Evolutionary conservation across 2,888 invertebrate genomes (phyloP).

Genomic region (Drosophila robusta): DNA sequence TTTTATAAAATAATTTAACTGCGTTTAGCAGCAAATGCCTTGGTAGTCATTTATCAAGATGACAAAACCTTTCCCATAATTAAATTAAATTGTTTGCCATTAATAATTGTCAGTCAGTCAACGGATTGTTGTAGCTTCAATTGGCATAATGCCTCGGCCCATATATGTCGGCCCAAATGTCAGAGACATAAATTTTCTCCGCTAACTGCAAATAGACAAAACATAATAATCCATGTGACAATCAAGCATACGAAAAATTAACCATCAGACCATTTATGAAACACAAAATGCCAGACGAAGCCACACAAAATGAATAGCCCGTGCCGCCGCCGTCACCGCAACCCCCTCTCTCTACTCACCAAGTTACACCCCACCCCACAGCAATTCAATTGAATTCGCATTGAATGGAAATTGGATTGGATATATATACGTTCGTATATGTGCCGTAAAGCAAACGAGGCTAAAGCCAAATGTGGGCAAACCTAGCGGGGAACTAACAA

Average conservation of each 20-base stretch:
- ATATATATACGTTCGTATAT: constrained; percentile 16
- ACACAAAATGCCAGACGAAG: constrained; percentile 68
- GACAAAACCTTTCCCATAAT: constrained; percentile 68
- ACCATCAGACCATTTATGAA: constrained; percentile 77
- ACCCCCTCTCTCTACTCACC: neutral
- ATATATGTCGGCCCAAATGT: constrained; percentile 75
- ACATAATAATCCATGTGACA: constrained; percentile 77
- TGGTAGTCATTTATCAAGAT: constrained; percentile 43
- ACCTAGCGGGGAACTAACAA: constrained; percentile 21
- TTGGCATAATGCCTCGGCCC: constrained; percentile 55
- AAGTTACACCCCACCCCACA: constrained; percentile 3
- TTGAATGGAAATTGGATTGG: constrained; percentile 76
- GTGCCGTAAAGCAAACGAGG: constrained; percentile 55
- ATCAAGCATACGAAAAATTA: constrained; percentile 68
- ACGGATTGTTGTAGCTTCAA: constrained; percentile 39
- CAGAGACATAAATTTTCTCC: constrained; percentile 65
- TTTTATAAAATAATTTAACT: constrained; percentile 26
- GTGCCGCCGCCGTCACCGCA: neutral
- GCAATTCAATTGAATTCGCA: constrained; percentile 76
- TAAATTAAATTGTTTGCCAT: constrained; percentile 75
- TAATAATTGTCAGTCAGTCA: constrained; percentile 70
- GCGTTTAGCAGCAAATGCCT: constrained; percentile 24
- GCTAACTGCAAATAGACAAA: constrained; percentile 42
- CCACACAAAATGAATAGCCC: constrained; percentile 52
- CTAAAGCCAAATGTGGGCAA: constrained; percentile 67